These are phyloP conservation scores for Rhagoletis pomonella DNA, from an alignment of 1,140 invertebrate species.

Conservation along the genomic window DNA sequence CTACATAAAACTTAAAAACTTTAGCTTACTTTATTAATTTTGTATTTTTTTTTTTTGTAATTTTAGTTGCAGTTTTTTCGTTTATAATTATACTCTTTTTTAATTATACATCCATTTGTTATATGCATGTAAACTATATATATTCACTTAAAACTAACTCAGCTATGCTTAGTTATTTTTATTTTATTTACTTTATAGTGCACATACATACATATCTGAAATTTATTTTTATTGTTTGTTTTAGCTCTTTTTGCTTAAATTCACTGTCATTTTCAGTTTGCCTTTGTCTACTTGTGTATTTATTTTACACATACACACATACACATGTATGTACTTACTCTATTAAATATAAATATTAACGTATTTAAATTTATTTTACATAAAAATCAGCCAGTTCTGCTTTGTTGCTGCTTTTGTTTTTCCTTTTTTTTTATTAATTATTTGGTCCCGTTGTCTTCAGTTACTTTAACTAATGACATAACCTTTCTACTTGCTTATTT, in stretches of 20 bases:
- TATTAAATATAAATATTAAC: slow-evolving; percentile 2
- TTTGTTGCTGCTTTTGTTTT: neutral
- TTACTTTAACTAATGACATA: neutral
- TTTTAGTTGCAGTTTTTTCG: neutral
- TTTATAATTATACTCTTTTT: too few relatives aligned
- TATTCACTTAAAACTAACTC: neutral
- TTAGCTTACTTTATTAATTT: neutral
- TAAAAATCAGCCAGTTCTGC: slow-evolving; percentile 46
- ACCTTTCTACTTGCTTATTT: neutral
- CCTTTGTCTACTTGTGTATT: neutral
- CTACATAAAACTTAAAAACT: slow-evolving; percentile 15
- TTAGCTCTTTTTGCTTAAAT: neutral
- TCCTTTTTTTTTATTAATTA: neutral
- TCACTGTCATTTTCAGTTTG: slow-evolving; percentile 27
- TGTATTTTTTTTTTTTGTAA: too few relatives aligned
- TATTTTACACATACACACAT: neutral
- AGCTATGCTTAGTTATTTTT: neutral
- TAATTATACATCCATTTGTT: neutral
- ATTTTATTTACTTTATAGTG: too few relatives aligned
- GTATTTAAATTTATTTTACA: neutral
- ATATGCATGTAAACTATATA: neutral
- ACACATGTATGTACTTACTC: neutral
- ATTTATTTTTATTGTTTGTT: neutral
- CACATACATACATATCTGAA: neutral
- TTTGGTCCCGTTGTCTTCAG: slow-evolving; percentile 6